Percentiles rank a stretch among this genome's conserved stretches.
These are phyloP conservation scores for Drepanosiphum platanoidis DNA, from an alignment of 2,888 invertebrate species.

Conservation along the genomic window DNA sequence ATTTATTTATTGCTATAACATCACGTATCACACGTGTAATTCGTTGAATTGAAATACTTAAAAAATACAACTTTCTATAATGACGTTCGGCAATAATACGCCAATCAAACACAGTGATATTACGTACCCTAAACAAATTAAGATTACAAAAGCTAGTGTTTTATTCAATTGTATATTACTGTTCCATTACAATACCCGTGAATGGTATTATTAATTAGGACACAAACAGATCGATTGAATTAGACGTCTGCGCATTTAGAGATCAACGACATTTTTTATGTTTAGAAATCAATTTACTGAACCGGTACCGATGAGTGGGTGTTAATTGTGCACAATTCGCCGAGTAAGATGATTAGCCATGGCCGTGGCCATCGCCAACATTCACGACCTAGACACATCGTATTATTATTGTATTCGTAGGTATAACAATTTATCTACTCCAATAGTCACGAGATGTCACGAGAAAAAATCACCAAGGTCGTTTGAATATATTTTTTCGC, in stretches of 20 bases:
- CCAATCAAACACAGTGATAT: too few species aligned
- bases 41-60: too few species aligned
- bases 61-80: too few species aligned
- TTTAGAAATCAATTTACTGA: neutral
- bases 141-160: too few species aligned
- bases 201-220: neutral
- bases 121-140: too few species aligned
- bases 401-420: neutral
- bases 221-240: neutral
- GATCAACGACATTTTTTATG: neutral
- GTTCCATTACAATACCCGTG: too few species aligned
- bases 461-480: slow-evolving; percentile 46
- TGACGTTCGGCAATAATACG: too few species aligned
- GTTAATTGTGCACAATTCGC: neutral
- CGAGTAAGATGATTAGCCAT: neutral
- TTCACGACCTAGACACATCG: neutral
- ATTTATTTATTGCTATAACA: too few species aligned
- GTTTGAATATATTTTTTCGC: neutral
- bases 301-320: neutral
- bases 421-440: neutral
- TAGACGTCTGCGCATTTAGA: neutral
- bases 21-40: too few species aligned
- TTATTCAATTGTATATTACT: too few species aligned
- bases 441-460: slow-evolving; percentile 8
- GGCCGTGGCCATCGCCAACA: neutral